Evolutionary conservation across 2,797 vertebrate species (phyloP).

Genomic region (Enteromius radiatus): DNA sequence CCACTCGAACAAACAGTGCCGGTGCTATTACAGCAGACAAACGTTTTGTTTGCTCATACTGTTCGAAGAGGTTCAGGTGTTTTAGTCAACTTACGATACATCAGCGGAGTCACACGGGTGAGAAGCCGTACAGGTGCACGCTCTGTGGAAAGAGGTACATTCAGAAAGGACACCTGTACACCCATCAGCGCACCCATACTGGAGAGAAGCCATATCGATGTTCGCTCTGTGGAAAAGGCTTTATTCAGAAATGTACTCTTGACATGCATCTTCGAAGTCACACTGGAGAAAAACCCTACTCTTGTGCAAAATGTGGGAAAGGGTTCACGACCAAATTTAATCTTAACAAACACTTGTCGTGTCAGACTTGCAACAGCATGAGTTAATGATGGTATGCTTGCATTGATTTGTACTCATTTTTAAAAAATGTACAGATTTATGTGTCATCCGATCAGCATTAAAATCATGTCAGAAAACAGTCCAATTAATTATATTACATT

Average conservation of each 20-base stretch:
- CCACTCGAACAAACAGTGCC: constrained; percentile 66
- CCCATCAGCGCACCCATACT: constrained; percentile 81
- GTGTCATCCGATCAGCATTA: neutral
- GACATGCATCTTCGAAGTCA: constrained; percentile 82
- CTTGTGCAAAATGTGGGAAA: constrained; percentile 77
- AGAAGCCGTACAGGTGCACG: constrained; percentile 78
- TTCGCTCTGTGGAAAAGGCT: constrained; percentile 78
- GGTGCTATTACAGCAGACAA: constrained; percentile 67
- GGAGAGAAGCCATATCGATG: constrained; percentile 82
- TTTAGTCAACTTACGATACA: constrained; percentile 82
- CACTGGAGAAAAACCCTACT: constrained; percentile 80
- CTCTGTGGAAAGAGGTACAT: constrained; percentile 80
- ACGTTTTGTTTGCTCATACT: constrained; percentile 76
- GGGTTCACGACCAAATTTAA: constrained; percentile 73
- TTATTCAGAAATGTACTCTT: constrained; percentile 82
- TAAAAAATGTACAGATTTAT: neutral
- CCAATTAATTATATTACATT: neutral
- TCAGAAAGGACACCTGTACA: constrained; percentile 81
- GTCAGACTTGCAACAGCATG: constrained; percentile 61
- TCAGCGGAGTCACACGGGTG: constrained; percentile 82
- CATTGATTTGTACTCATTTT: neutral
- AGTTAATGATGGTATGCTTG: neutral
- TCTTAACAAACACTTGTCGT: constrained; percentile 70
- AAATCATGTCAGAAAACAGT: neutral
- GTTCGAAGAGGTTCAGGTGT: constrained; percentile 78